A percentile compares a stretch with the other conserved stretches of the same genome.
Evolutionary conservation across 2,113 vertebrate genomes (phyloP).

Genomic region (Balaeniceps rex): DNA sequence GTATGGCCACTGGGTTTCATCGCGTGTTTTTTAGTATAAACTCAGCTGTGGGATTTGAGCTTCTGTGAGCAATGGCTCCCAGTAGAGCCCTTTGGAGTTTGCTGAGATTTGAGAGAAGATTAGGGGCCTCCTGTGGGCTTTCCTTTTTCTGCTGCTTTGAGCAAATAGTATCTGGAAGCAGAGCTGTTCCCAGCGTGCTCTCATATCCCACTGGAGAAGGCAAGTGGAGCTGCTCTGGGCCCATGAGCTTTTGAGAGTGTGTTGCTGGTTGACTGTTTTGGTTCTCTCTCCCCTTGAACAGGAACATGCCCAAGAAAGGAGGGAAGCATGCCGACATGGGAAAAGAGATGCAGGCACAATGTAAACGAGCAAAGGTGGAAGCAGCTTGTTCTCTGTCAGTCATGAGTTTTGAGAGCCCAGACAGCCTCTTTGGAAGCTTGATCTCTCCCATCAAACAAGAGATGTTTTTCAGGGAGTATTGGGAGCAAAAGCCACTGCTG

Average conservation of each 20-base stretch:
- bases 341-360: background rate
- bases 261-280: background rate
- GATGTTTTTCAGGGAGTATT: constrained; percentile 84
- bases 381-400: background rate
- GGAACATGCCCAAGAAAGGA: constrained; percentile 80
- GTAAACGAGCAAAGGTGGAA: constrained; percentile 69
- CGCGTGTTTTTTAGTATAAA: background rate
- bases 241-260: background rate
- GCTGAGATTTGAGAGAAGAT: background rate
- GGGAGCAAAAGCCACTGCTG: constrained; percentile 89
- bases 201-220: background rate
- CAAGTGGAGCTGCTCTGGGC: background rate
- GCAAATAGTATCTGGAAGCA: background rate
- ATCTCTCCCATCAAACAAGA: constrained; percentile 80
- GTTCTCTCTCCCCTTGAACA: background rate
- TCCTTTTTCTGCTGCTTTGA: background rate
- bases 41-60: background rate
- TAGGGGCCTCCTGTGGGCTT: background rate
- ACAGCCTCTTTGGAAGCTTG: constrained; percentile 81
- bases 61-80: background rate
- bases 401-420: constrained; percentile 76
- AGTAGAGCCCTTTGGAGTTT: background rate
- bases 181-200: background rate
- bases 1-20: background rate
- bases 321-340: constrained; percentile 1